phyloP scores from a whole-genome alignment of 2,113 vertebrate genomes.

The Octodon degus region DNA sequence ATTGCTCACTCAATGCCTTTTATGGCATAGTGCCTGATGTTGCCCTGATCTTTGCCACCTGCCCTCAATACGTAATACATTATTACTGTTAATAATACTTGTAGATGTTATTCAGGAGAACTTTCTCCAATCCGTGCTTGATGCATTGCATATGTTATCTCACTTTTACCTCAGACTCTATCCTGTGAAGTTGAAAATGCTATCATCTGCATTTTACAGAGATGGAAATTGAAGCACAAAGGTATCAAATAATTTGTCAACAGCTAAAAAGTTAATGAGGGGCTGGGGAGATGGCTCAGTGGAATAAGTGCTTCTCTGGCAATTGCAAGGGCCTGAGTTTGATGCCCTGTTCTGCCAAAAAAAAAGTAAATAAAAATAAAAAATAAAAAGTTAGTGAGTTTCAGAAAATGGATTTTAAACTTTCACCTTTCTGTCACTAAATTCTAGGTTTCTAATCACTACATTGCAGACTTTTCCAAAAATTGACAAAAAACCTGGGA shows the following conservation, averaged over 20 bases:
- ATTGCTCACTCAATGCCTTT: not conserved
- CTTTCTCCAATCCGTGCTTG: not conserved
- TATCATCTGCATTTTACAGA: conserved; percentile 29
- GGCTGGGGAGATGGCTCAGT: too few species aligned
- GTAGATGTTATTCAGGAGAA: not conserved
- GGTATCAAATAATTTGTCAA: conserved; percentile 24
- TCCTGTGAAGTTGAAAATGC: not conserved
- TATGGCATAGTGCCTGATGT: not conserved
- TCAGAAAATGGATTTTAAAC: too few species aligned
- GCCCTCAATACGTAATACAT: not conserved
- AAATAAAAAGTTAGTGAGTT: too few species aligned
- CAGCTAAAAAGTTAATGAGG: not conserved
- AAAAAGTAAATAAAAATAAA: too few species aligned
- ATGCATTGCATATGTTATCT: not conserved
- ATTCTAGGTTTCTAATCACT: not conserved
- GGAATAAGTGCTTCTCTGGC: too few species aligned
- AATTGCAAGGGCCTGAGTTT: too few species aligned
- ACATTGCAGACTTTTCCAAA: not conserved
- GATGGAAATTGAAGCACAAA: not conserved
- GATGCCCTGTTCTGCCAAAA: too few species aligned
- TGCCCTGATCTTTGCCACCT: not conserved
- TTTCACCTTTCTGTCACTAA: not conserved
- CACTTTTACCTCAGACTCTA: conserved; percentile 32
- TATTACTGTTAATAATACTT: conserved; percentile 9
- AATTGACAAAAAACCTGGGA: not conserved